Base-by-base conservation (phyloP, 1,140 invertebrate genomes). In the Lepidurus apus region DNA sequence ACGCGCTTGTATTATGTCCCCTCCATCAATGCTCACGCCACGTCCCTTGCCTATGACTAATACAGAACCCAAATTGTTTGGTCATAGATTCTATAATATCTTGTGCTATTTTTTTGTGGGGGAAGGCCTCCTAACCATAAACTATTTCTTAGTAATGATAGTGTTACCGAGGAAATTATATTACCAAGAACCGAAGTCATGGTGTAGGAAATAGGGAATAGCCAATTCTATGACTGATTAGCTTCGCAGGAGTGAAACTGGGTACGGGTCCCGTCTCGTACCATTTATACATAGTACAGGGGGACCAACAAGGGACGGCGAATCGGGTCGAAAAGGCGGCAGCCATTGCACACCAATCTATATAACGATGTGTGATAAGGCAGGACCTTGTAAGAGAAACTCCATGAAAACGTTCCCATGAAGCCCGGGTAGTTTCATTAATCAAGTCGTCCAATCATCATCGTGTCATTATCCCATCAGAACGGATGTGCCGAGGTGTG, bases 291-390 rank as follows among this genome's bases (percentile, higher is more conserved):
- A n/a, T n/a, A 65, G 34, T 34, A 65, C 53, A 9, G 21, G 53
- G 53, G 17, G 21, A 13, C 53, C 53, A 65, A 65, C 53, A 65
- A 65, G 53, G 53, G 53, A 65, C 21, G 53, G 53, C 53, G 53
- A 65, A 65, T 65, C 53, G 53, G 53, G n/a, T 21, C 17, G 53
- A 65, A 65, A 65, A 65, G 53, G 53, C 53, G 53, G 8, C 53
- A 13, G 13, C 53, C 53, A 65, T 65, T 65, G 53, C 53, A 65
- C 17, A 65, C 17, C 53, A 65, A 65, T 65, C 53, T 65, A 65
- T 65, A 65, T 65, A 65, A 65, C 53, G 53, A 65, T 65, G 53
- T 65, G 13, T 65, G 53, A 65, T 65, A 65, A 65, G 53, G 53
- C 53, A 65, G 53, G 17, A 65, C 53, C 53, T 7, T 65, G n/a